Conservation (phyloP, 2,113 vertebrate genomes). For the Amazona guildingii region DNA sequence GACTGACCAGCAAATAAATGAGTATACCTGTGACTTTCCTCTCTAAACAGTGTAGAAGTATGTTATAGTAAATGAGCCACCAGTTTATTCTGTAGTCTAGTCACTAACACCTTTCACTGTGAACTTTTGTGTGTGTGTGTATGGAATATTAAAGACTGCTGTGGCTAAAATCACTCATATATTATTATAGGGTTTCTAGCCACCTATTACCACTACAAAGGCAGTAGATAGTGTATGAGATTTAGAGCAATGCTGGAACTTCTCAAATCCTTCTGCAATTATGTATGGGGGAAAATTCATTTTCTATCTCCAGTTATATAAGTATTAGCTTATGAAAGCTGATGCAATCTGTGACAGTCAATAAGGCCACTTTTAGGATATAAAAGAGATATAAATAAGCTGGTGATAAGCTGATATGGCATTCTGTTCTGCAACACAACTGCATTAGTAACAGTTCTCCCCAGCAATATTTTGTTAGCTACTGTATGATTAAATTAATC, state of each 20-base stretch:
- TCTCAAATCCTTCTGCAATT: neutral
- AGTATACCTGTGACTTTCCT: neutral
- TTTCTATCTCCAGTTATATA: neutral
- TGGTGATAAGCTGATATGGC: neutral
- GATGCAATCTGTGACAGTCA: neutral
- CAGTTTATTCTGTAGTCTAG: neutral
- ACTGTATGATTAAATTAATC: neutral
- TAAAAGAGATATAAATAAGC: neutral
- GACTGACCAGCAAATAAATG: neutral
- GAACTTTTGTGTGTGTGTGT: neutral
- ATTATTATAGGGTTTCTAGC: neutral
- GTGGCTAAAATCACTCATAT: neutral
- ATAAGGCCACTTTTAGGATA: neutral
- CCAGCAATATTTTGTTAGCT: neutral
- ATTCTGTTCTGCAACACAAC: neutral
- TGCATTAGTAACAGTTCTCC: neutral
- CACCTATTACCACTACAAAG: neutral
- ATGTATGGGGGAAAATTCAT: neutral
- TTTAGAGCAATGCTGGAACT: neutral
- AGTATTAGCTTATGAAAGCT: neutral
- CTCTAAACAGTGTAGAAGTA: neutral
- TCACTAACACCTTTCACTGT: rapidly evolving
- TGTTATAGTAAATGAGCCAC: neutral
- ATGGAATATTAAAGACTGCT: neutral
- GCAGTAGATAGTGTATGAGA: neutral